phyloP scores from a whole-genome alignment of 2,888 invertebrate genomes.

The Ormia ochracea region DNA sequence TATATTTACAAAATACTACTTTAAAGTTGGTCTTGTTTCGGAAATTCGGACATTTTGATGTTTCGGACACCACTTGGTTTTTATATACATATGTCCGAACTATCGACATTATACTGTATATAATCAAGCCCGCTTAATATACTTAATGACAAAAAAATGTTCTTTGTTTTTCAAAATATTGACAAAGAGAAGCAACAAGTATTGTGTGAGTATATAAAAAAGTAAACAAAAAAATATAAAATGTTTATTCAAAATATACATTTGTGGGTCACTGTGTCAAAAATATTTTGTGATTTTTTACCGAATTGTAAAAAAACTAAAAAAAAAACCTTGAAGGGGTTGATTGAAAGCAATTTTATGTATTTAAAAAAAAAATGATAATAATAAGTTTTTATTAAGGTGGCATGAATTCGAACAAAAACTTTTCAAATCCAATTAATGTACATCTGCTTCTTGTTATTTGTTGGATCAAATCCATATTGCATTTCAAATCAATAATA shows the following conservation, averaged over 20 bases:
- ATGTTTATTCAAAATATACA: conserved; percentile 15
- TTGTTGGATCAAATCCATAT: no score
- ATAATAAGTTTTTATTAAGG: no score
- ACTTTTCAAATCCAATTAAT: no score
- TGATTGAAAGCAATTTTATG: conserved; percentile 35
- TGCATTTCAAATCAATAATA: no score
- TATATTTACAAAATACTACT: no score
- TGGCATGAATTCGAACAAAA: no score
- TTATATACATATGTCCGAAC: no score
- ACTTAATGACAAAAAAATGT: conserved; percentile 30
- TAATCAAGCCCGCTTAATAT: neutral
- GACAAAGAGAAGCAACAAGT: conserved; percentile 19
- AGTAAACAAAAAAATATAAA: conserved; percentile 15
- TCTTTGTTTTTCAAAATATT: conserved; percentile 9
- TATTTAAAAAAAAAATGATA: neutral
- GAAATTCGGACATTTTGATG: no score
- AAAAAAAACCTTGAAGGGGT: conserved; percentile 39
- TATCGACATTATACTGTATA: no score
- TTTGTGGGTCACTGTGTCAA: conserved; percentile 64
- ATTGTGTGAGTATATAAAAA: neutral
- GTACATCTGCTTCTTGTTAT: no score
- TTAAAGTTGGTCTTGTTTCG: no score
- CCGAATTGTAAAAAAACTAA: conserved; percentile 9
- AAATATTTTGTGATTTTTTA: conserved; percentile 46
- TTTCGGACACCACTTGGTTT: no score